Conservation (phyloP, 2,888 invertebrate species). For the Noctua janthina region DNA sequence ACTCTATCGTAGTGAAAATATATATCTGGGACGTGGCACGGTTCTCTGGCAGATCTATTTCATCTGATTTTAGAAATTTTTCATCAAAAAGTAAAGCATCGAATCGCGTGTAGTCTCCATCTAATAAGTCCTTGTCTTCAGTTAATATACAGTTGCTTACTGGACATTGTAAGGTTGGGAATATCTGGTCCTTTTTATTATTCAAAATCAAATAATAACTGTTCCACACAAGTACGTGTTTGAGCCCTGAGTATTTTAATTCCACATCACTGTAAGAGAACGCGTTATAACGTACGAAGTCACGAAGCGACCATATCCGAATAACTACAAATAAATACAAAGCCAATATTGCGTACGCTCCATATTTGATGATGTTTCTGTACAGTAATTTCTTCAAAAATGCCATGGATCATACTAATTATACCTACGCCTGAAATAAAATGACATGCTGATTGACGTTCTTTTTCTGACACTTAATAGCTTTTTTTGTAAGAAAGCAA, state of each 20-base stretch:
- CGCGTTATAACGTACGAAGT: neutral
- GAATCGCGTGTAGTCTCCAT: constrained; percentile 67
- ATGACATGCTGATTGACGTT: neutral
- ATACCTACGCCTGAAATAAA: neutral
- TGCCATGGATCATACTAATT: constrained; percentile 13
- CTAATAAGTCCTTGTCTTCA: constrained; percentile 66
- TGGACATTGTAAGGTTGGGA: constrained; percentile 65
- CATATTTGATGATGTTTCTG: constrained; percentile 37
- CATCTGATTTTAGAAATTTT: constrained; percentile 49
- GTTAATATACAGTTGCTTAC: constrained; percentile 73
- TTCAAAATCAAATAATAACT: constrained; percentile 38
- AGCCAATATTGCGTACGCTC: constrained; percentile 12
- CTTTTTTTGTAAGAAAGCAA: neutral
- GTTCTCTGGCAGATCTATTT: constrained; percentile 60
- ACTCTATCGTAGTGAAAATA: constrained; percentile 75
- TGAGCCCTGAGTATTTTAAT: constrained; percentile 1
- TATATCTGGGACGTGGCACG: constrained; percentile 72
- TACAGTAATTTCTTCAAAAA: constrained; percentile 44
- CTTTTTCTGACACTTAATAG: neutral
- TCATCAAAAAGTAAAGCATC: constrained; percentile 76
- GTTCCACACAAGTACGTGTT: constrained; percentile 73
- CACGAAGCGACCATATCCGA: constrained; percentile 15
- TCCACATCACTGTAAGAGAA: constrained; percentile 16
- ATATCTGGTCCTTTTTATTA: constrained; percentile 17
- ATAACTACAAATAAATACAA: constrained; percentile 28